phyloP scores from a whole-genome alignment of 2,113 vertebrate genomes.

The Psittacula cyanocephala region DNA sequence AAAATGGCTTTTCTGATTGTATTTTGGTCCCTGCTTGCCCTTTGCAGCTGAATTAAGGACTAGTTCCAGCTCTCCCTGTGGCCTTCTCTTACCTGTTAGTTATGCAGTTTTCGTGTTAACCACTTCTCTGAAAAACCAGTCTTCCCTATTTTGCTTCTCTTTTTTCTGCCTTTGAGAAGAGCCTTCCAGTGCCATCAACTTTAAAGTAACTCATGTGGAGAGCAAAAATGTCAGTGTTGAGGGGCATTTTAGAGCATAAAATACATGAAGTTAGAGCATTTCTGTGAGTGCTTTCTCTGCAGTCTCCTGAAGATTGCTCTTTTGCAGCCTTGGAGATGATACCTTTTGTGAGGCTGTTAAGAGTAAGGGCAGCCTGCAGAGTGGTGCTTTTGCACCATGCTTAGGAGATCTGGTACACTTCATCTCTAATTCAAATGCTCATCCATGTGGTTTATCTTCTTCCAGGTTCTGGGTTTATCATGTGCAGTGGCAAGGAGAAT shows the following conservation, averaged over 20 bases:
- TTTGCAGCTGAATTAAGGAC: neutral
- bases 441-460: neutral
- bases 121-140: neutral
- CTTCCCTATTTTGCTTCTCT: neutral
- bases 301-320: neutral
- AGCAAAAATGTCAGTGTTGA: neutral
- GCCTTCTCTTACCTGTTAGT: neutral
- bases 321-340: neutral
- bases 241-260: neutral
- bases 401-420: neutral
- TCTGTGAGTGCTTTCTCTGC: neutral
- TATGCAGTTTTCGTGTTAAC: neutral
- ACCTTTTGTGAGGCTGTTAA: neutral
- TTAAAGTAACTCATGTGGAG: neutral
- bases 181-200: neutral
- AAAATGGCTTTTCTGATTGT: neutral
- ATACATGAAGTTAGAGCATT: neutral
- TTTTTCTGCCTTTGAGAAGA: neutral
- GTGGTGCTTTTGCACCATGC: neutral
- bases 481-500: conserved; percentile 95
- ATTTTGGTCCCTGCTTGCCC: neutral
- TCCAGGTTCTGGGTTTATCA: conserved; percentile 94
- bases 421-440: neutral
- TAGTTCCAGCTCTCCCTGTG: neutral
- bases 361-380: neutral